Percentiles rank a stretch among this genome's conserved stretches.
phyloP scores from a whole-genome alignment of 1,140 invertebrate species.

The Daktulosphaira vitifoliae region DNA sequence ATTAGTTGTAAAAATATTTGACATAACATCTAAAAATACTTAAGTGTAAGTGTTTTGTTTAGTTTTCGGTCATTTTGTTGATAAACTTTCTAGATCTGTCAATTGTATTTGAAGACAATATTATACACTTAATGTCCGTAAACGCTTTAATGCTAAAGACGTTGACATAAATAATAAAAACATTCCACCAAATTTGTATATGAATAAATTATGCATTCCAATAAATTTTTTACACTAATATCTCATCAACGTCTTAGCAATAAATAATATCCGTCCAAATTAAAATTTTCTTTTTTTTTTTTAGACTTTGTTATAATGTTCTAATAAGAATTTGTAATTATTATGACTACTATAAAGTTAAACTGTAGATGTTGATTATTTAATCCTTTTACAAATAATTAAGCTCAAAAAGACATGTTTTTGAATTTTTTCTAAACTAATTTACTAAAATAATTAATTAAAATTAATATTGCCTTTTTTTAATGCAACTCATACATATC shows the following conservation, averaged over 20 bases:
- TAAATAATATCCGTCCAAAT: constrained; percentile 30
- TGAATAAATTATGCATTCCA: neutral
- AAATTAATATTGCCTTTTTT: constrained; percentile 26
- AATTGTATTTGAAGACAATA: neutral
- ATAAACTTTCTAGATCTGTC: constrained; percentile 22
- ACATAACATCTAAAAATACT: constrained; percentile 13
- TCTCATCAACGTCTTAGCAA: constrained; percentile 18
- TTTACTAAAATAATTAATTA: neutral
- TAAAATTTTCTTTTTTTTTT: constrained; percentile 18
- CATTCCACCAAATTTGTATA: constrained; percentile 11
- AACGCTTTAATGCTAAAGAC: neutral
- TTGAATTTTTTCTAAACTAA: constrained; percentile 7
- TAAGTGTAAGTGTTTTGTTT: constrained; percentile 10
- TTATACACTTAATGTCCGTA: neutral
- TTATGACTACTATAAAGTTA: neutral
- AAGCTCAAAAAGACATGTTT: constrained; percentile 26
- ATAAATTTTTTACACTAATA: neutral
- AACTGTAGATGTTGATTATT: neutral
- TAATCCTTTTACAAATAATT: neutral
- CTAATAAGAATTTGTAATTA: constrained; percentile 3
- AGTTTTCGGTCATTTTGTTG: neutral
- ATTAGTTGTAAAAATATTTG: neutral
- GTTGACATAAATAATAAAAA: neutral
- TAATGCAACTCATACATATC: constrained; percentile 30
- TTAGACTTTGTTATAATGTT: constrained; percentile 18